These are phyloP conservation scores for Laticauda colubrina DNA, from an alignment of 2,113 vertebrate genomes.

Conservation along the genomic window DNA sequence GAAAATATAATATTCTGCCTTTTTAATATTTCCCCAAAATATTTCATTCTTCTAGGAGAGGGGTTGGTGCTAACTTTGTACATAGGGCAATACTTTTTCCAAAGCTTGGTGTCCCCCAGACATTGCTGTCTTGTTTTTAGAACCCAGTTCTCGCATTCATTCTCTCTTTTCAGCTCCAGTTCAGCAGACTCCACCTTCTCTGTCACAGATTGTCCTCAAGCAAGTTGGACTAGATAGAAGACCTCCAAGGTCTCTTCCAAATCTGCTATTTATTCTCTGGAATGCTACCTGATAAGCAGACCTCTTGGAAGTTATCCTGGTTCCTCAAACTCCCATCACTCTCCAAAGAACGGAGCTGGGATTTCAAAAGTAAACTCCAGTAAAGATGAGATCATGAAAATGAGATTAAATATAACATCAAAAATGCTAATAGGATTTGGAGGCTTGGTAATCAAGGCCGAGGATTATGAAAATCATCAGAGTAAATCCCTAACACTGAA, in stretches of 20 bases:
- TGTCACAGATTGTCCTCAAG: not conserved
- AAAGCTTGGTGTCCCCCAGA: not conserved
- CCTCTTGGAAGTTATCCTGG: no score
- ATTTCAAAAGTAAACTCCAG: constrained; percentile 71
- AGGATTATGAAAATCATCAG: constrained; percentile 59
- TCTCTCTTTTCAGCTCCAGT: not conserved
- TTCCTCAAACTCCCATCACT: not conserved
- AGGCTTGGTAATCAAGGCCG: constrained; percentile 47
- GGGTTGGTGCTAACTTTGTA: no score
- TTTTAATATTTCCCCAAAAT: no score
- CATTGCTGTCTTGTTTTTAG: not conserved
- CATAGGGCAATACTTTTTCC: not conserved
- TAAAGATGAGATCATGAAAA: constrained; percentile 60
- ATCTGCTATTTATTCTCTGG: not conserved
- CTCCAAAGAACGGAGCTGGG: constrained; percentile 25
- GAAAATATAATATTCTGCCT: no score
- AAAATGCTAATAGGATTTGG: constrained; percentile 70
- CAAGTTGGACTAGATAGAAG: not conserved
- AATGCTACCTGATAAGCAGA: not conserved
- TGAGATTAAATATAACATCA: constrained; percentile 70
- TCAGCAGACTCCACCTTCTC: not conserved
- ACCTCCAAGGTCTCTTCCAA: not conserved
- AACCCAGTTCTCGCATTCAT: not conserved
- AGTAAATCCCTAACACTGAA: constrained; percentile 63
- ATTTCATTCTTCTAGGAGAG: no score